Percentiles rank a stretch among this genome's conserved stretches.
Conservation (phyloP, 2,888 invertebrate species). For the Sinohyriopsis cumingii region DNA sequence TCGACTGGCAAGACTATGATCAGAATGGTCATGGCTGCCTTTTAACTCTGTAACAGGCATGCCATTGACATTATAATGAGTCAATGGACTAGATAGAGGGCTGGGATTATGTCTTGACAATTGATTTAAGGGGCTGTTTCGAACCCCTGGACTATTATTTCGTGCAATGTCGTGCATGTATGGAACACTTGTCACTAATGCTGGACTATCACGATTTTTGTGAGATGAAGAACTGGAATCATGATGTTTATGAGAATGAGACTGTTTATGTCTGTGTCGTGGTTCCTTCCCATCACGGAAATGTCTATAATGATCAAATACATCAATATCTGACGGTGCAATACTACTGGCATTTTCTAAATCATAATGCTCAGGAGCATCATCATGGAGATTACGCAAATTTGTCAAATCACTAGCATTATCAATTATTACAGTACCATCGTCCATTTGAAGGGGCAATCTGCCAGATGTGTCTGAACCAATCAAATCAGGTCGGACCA, state of each 20-base stretch:
- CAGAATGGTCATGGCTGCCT: constrained; percentile 54
- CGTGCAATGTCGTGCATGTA: constrained; percentile 50
- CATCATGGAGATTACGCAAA: constrained; percentile 42
- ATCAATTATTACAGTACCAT: constrained; percentile 65
- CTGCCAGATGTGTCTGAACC: constrained; percentile 82
- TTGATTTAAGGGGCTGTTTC: constrained; percentile 47
- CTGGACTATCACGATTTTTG: constrained; percentile 39
- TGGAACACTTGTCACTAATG: constrained; percentile 37
- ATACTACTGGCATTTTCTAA: constrained; percentile 97
- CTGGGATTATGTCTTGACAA: constrained; percentile 47
- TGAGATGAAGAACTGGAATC: constrained; percentile 23
- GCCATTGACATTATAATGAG: constrained; percentile 51
- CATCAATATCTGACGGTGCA: constrained; percentile 97
- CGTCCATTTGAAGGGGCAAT: constrained; percentile 55
- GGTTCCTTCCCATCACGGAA: constrained; percentile 84
- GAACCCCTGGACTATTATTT: constrained; percentile 47
- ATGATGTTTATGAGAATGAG: constrained; percentile 33
- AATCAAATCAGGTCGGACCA: constrained; percentile 94
- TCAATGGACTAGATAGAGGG: constrained; percentile 49
- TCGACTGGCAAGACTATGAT: constrained; percentile 60
- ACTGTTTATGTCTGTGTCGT: constrained; percentile 67
- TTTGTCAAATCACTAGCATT: constrained; percentile 58
- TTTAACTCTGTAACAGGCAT: constrained; percentile 43
- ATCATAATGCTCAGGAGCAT: constrained; percentile 79
- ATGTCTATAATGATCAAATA: constrained; percentile 95